Evolutionary conservation across 2,113 vertebrate species (phyloP).

Genomic region (Ciconia stormi): DNA sequence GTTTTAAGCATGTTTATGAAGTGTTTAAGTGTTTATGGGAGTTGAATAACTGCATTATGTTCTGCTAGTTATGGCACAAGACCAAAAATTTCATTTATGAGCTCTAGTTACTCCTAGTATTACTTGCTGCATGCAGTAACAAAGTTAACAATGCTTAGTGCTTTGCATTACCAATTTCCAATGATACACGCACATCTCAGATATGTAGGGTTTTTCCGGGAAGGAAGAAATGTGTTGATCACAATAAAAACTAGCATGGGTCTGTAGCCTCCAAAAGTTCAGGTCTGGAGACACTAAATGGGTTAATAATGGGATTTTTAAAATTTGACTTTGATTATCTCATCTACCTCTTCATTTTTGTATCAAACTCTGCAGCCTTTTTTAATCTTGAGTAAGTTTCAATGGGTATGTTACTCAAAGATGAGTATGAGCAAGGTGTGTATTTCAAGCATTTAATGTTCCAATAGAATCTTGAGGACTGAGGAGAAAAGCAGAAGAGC

Average conservation of each 20-base stretch:
- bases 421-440: not conserved
- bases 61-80: not conserved
- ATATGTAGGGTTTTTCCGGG: not conserved
- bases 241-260: not conserved
- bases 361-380: not conserved
- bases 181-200: not conserved
- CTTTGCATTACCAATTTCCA: not conserved
- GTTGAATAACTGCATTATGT: not conserved
- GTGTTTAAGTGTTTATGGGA: not conserved
- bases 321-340: not conserved
- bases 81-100: not conserved
- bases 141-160: not conserved
- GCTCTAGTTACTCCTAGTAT: not conserved
- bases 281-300: not conserved
- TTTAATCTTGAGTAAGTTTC: not conserved
- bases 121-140: not conserved
- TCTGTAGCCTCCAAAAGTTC: not conserved
- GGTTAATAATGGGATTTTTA: not conserved
- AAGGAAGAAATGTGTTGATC: not conserved
- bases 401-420: not conserved
- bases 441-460: not conserved
- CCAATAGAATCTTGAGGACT: not conserved
- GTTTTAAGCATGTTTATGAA: not conserved
- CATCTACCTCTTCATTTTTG: not conserved
- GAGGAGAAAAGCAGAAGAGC: not conserved